A percentile compares a stretch with the other conserved stretches of the same genome.
These are phyloP conservation scores for Alces alces DNA, from an alignment of 2,113 vertebrate genomes.

Conservation along the genomic window DNA sequence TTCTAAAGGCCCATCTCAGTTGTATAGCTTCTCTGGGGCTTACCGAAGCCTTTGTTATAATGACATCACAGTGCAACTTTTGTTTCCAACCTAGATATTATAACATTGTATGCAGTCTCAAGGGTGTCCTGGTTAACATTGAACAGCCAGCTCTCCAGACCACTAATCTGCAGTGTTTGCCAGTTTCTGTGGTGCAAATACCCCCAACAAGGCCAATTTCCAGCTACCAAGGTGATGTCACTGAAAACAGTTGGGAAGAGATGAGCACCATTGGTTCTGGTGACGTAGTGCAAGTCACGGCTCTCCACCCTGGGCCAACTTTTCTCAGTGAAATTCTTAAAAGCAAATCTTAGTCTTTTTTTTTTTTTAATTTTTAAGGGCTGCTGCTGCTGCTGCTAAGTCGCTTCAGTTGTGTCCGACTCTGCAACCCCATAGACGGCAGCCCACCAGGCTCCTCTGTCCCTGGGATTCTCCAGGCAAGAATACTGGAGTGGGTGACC, in stretches of 20 bases:
- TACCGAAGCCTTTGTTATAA: background rate
- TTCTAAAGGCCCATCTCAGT: background rate
- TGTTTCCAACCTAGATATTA: background rate
- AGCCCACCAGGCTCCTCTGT: background rate
- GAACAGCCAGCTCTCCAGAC: background rate
- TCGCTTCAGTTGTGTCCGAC: accelerated
- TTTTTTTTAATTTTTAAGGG: background rate
- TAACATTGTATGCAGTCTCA: background rate
- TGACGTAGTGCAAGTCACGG: background rate
- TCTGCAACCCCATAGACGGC: accelerated
- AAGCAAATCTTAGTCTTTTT: background rate
- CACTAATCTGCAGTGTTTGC: background rate
- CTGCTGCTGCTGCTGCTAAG: background rate
- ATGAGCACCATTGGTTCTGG: background rate
- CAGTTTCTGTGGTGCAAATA: background rate
- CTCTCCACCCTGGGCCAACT: background rate
- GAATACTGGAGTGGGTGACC: background rate
- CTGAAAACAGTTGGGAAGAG: background rate
- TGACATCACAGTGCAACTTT: background rate
- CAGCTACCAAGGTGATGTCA: background rate
- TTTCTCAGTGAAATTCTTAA: background rate
- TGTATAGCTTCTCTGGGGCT: background rate
- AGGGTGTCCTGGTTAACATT: background rate
- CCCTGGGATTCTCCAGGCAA: background rate
- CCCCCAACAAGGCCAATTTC: background rate